Evolutionary conservation across 1,140 invertebrate species (phyloP).

Genomic region (Apis cerana): DNA sequence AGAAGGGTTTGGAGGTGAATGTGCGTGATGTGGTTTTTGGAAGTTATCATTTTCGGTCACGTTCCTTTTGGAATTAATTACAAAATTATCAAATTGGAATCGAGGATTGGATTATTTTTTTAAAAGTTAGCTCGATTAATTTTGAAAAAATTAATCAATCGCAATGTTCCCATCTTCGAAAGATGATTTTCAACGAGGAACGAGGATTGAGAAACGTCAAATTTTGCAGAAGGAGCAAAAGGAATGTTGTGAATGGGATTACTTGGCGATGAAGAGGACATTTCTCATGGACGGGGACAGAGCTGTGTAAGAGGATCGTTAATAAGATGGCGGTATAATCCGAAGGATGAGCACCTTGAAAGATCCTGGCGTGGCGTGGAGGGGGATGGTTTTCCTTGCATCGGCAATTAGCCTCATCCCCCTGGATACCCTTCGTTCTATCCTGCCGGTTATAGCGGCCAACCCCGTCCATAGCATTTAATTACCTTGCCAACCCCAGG

Average conservation of each 20-base stretch:
- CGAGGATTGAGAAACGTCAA: no score
- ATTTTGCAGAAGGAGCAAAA: no score
- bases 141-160: no score
- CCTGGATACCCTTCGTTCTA: constrained; percentile 72
- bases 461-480: constrained; percentile 80
- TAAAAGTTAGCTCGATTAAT: no score
- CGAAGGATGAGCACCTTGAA: constrained; percentile 77
- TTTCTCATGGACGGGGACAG: background rate
- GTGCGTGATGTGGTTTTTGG: no score
- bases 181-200: no score
- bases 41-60: no score
- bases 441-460: constrained; percentile 76
- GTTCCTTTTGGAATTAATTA: no score
- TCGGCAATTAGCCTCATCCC: constrained; percentile 79
- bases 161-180: no score
- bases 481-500: constrained; percentile 80
- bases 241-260: background rate
- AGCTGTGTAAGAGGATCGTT: constrained; percentile 24
- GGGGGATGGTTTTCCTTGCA: constrained; percentile 73
- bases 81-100: no score
- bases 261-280: background rate
- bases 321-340: constrained; percentile 61
- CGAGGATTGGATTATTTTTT: no score
- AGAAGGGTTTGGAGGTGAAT: no score
- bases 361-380: constrained; percentile 65